Base-by-base conservation (phyloP, 2,113 vertebrate genomes). In the Oreotrochilus melanogaster region DNA sequence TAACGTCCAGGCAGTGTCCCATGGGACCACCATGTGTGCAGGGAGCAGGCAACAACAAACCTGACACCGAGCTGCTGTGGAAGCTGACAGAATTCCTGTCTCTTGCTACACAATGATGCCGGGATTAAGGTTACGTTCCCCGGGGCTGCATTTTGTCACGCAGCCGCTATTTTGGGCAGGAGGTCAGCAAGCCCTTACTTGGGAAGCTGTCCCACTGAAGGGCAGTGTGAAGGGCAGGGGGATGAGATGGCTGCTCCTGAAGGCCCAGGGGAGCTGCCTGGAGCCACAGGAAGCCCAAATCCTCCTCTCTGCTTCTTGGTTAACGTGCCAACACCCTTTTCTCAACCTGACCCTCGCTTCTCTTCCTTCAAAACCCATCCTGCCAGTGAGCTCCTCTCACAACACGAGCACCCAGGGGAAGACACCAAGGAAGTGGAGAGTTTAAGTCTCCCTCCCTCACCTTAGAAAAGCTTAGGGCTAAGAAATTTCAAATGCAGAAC, bases 141-240 rank as follows among this genome's bases (percentile, higher is more conserved):
- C 57, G 0, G 5, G 2, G 60, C 91, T 96, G 95, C 95, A 97
- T 96, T 96, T 96, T 97, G 96, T 97, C 97, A 96, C 88, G 94
- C 80, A 96, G 94, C 8, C 78, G 92, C 96, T 98, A 98, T 97
- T 98, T 97, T 78, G 95, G 95, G 95, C 96, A 70, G 94, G 85
- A 96, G 92, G 91, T 88, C 94, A 80, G 78, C 92, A 58, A 80
- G 96, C 4, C 97, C 96, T 61, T 98, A 96, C 97, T 97, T 97
- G 97, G 97, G 93, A 96, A 97, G 94, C 81, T 75, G 93, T 78
- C 78, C 84, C 84, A 42, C 83, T 94, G 93, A 93, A 96, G 96
- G 93, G 78, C 94, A 96, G 39, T 53, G 31, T 96, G 86, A 97
- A 97, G 96, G 97, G 86, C 96, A 95, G 86, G 0, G 1, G 81